These are phyloP conservation scores for Zaprionus ornatus DNA, from an alignment of 1,140 invertebrate species.

Conservation along the genomic window DNA sequence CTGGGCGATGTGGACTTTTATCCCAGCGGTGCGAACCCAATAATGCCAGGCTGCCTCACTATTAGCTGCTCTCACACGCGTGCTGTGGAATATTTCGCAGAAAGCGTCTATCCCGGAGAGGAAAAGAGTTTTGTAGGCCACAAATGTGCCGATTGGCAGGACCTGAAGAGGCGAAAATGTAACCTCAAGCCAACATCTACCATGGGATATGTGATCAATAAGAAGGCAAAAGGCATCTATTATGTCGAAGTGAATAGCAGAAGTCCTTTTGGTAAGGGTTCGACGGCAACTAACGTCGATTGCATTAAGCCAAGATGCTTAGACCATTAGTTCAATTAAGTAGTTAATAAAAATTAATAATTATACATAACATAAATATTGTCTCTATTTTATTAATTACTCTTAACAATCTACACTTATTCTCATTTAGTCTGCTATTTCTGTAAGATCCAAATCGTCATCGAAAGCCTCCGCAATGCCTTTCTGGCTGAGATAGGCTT, in stretches of 20 bases:
- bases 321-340: background rate
- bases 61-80: conserved; percentile 88
- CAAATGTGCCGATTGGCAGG: conserved; percentile 61
- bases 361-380: background rate
- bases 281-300: background rate
- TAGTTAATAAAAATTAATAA: background rate
- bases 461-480: conserved; percentile 66
- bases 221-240: conserved; percentile 58
- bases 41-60: conserved; percentile 85
- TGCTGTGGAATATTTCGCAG: conserved; percentile 87
- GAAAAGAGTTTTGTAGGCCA: conserved; percentile 63
- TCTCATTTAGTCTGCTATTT: conserved; percentile 55
- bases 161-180: conserved; percentile 48
- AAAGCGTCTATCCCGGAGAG: conserved; percentile 85
- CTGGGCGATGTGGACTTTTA: conserved; percentile 90
- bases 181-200: conserved; percentile 11
- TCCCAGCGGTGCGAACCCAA: conserved; percentile 84
- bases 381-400: conserved; percentile 1
- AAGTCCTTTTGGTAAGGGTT: conserved; percentile 61
- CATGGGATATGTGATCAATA: conserved; percentile 68
- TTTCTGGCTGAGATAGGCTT: conserved; percentile 58
- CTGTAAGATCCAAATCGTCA: conserved; percentile 79
- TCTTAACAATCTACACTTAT: background rate
- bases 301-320: conserved; percentile 19
- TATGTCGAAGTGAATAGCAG: conserved; percentile 62